Percentiles rank a stretch among this genome's conserved stretches.
These are phyloP conservation scores for Sebastes goodei DNA, from an alignment of 2,797 vertebrate species.

Conservation along the genomic window DNA sequence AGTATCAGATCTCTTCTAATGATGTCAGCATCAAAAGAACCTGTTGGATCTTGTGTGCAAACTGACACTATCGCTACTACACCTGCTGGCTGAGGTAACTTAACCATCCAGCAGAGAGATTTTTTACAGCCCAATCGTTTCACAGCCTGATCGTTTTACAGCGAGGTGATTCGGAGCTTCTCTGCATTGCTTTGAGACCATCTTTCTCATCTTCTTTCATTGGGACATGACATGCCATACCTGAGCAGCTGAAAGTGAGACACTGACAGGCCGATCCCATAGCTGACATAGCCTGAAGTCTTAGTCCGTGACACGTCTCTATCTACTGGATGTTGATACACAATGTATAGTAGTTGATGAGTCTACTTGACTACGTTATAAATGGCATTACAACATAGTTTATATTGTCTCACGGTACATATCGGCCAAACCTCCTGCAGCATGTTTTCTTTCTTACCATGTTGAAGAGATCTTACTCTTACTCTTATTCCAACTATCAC, in stretches of 20 bases:
- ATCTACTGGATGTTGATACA: neutral
- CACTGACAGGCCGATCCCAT: slow-evolving; percentile 16
- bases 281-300: slow-evolving; percentile 29
- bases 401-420: neutral
- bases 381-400: neutral
- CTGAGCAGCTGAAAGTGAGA: slow-evolving; percentile 43
- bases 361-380: neutral
- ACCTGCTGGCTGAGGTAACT: slow-evolving; percentile 30
- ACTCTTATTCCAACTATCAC: neutral
- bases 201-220: slow-evolving; percentile 19
- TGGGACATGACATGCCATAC: neutral
- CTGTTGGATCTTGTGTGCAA: neutral
- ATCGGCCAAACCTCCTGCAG: neutral
- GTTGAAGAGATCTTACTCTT: neutral
- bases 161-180: slow-evolving; percentile 28
- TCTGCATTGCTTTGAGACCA: slow-evolving; percentile 19
- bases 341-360: slow-evolving; percentile 1
- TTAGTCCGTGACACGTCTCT: slow-evolving; percentile 9
- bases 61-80: slow-evolving; percentile 14
- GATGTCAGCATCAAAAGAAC: neutral
- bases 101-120: slow-evolving; percentile 10
- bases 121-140: slow-evolving; percentile 28
- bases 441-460: neutral
- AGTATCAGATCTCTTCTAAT: slow-evolving; percentile 8
- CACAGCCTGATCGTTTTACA: slow-evolving; percentile 40